phyloP scores from a whole-genome alignment of 2,797 vertebrate species.

The Phyllotis vaccarum region DNA sequence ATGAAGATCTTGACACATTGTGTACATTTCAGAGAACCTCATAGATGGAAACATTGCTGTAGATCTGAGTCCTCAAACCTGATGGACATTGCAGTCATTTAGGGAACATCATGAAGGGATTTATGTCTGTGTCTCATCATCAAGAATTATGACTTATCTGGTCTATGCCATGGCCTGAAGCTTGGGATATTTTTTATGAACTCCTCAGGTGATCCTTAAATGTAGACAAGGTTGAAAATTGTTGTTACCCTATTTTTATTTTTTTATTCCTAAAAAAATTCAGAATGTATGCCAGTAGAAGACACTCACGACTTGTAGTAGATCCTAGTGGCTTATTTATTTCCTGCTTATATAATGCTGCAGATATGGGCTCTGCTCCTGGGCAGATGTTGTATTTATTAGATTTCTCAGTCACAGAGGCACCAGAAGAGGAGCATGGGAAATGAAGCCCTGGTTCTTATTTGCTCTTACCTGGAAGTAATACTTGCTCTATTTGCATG shows the following conservation, averaged over 20 bases:
- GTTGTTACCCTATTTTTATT: neutral
- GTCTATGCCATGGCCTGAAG: neutral
- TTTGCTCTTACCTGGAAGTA: neutral
- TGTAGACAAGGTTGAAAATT: neutral
- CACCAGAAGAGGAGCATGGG: neutral
- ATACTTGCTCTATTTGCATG: neutral
- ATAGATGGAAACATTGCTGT: neutral
- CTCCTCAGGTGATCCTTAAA: neutral
- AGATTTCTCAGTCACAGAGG: neutral
- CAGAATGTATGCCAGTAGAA: neutral
- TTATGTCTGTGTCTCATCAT: neutral
- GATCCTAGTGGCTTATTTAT: conserved; percentile 5
- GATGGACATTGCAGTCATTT: neutral
- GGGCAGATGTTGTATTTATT: neutral
- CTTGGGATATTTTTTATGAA: conserved; percentile 29
- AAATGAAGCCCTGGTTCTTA: neutral
- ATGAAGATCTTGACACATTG: neutral
- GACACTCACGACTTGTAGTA: neutral
- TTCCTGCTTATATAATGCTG: neutral
- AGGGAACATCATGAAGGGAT: neutral
- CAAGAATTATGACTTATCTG: conserved; percentile 31
- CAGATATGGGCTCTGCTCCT: neutral
- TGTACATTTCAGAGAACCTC: neutral
- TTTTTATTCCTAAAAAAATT: neutral
- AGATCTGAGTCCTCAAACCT: neutral